These are phyloP conservation scores for Zosterops lateralis DNA, from an alignment of 2,113 vertebrate species.

Conservation along the genomic window DNA sequence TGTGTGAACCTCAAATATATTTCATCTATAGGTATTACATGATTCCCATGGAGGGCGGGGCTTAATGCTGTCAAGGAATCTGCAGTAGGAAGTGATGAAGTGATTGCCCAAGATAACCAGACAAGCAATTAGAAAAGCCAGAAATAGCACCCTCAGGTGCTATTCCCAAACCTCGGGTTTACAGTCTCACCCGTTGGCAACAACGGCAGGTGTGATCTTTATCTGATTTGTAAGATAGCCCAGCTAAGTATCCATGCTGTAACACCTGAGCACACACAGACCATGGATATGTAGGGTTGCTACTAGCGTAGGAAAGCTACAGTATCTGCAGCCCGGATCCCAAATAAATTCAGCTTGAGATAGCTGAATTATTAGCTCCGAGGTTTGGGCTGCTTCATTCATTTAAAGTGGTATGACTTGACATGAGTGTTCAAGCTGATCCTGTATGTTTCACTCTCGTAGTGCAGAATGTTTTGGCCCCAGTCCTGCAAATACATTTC, in stretches of 20 bases:
- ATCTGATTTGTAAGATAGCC: background rate
- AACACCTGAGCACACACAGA: fast-evolving
- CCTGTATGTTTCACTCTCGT: background rate
- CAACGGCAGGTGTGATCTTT: background rate
- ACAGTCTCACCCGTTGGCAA: background rate
- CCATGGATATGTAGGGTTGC: background rate
- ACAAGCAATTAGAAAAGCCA: background rate
- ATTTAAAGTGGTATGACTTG: background rate
- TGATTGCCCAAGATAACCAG: background rate
- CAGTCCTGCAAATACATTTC: background rate
- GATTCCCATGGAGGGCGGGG: background rate
- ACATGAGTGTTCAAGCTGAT: background rate
- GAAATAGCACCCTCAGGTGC: background rate
- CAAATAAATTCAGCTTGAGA: background rate
- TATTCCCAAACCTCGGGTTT: background rate
- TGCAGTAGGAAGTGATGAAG: background rate
- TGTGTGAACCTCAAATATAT: background rate
- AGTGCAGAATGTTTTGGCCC: background rate
- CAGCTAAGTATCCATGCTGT: no score
- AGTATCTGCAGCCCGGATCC: background rate
- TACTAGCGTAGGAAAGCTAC: background rate
- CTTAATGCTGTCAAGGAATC: background rate
- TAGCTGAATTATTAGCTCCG: background rate
- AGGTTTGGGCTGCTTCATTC: background rate
- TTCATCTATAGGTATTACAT: background rate